Base-by-base conservation (phyloP, 2,113 vertebrate species). In the Brienomyrus brachyistius region DNA sequence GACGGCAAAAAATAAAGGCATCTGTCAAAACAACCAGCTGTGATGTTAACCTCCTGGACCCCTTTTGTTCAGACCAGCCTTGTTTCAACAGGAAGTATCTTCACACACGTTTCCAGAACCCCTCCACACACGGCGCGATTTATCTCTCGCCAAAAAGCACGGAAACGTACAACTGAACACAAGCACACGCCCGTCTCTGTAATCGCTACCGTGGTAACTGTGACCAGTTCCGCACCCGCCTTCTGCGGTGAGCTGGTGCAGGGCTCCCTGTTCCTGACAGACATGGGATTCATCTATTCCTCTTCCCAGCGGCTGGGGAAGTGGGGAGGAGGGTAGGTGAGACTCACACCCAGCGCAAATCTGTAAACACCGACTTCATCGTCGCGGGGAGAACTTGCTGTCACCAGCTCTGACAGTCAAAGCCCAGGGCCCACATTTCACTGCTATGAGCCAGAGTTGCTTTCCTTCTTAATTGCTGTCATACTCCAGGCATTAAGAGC, bases 21-120 rank as follows among this genome's bases (percentile, higher is more conserved):
- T 96, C 96, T 96, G 95, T 95, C 91, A 92, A 96, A 96, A 96
- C 95, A 96, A 93, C 93, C 94, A 92, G 95, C 92, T 94, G 94
- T 95, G 93, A 93, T 93, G 95, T 93, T 95, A 94, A 96, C 95
- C 94, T 94, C 93, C 93, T 92, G 94, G 93, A 92, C 91, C 93
- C 94, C 95, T 96, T 96, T 94, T 91, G 15, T 13, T 91, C 92
- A 92, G 95, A 94, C 94, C 95, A 96, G 95, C 94, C 92, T 91
- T 13, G 19, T 27, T 21, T n/a, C 48, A 47, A 51, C 45, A 15
- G 83, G 83, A 48, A 86, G 45, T 43, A 43, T 4, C 4, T 80
- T 43, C 74, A 80, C 74, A 80, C 5, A 17, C 74, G 17, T 43
- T 80, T 40, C n/a, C 10, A 31, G 1, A 70, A 4, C 62, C 35